Percentiles rank a stretch among this genome's conserved stretches.
These are phyloP conservation scores for Oreochromis tanganicae DNA, from an alignment of 2,113 vertebrate genomes.

Conservation along the genomic window DNA sequence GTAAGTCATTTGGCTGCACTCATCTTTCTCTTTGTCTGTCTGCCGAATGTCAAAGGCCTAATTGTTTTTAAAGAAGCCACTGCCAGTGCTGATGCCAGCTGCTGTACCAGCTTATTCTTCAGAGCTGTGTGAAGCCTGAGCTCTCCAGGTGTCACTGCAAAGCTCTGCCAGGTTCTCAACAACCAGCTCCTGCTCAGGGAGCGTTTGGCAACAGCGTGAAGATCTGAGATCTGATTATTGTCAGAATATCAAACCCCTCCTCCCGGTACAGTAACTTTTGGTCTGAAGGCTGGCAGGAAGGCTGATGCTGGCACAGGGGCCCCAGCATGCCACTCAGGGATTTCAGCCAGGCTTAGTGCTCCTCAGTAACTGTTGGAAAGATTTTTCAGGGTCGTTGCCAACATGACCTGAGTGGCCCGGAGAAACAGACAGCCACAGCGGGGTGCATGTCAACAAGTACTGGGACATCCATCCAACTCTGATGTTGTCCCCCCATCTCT, in stretches of 20 bases:
- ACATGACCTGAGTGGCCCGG: background rate
- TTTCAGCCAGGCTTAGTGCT: conserved; percentile 19
- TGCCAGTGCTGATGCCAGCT: conserved; percentile 18
- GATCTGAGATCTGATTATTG: background rate
- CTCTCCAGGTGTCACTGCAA: conserved; percentile 30
- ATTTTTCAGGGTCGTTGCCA: conserved; percentile 6
- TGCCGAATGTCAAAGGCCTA: conserved; percentile 51
- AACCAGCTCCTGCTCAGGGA: background rate
- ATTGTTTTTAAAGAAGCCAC: conserved; percentile 34
- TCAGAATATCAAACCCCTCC: background rate
- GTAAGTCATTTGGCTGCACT: background rate
- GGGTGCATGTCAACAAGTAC: conserved; percentile 20
- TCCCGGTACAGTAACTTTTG: background rate
- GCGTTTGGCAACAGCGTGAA: background rate
- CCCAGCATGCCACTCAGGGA: conserved; percentile 21
- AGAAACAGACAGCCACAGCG: background rate
- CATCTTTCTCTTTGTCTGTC: conserved; percentile 26
- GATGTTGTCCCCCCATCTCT: background rate
- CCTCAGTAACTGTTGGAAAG: conserved; percentile 1
- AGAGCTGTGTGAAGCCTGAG: conserved; percentile 23
- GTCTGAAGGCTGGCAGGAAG: background rate
- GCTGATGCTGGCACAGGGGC: conserved; percentile 11
- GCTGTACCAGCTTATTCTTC: conserved; percentile 13
- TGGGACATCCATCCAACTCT: background rate
- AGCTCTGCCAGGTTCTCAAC: conserved; percentile 56